phyloP scores from a whole-genome alignment of 2,797 vertebrate genomes.

The Artibeus jamaicensis region DNA sequence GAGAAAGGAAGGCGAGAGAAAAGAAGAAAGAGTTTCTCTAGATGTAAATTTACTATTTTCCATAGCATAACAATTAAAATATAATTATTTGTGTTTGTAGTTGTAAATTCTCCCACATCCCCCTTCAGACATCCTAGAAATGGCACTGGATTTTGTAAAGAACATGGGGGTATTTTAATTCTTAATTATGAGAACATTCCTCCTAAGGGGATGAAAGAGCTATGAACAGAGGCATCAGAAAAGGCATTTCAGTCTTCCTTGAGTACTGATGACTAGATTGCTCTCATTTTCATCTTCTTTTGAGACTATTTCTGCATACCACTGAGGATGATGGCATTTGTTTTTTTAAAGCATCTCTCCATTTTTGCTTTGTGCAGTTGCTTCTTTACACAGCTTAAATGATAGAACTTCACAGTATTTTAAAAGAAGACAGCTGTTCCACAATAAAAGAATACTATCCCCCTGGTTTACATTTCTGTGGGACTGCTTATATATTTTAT shows the following conservation, averaged over 20 bases:
- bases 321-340: background rate
- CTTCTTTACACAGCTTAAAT: background rate
- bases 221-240: background rate
- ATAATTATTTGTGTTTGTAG: background rate
- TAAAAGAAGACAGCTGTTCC: background rate
- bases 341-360: slow-evolving; percentile 9
- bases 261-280: background rate
- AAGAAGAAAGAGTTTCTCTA: background rate
- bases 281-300: background rate
- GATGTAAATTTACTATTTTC: background rate
- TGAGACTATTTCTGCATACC: slow-evolving; percentile 4
- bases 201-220: background rate
- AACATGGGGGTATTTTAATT: slow-evolving; percentile 41
- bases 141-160: background rate
- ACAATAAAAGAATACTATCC: background rate
- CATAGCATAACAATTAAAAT: background rate
- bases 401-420: background rate
- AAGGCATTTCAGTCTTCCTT: background rate
- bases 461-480: background rate
- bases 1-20: background rate
- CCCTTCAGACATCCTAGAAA: slow-evolving; percentile 1
- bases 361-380: background rate
- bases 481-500: background rate
- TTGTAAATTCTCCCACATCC: background rate
- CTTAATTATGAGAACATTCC: slow-evolving; percentile 43